phyloP scores from a whole-genome alignment of 1,140 invertebrate species.

The Vanessa tameamea region DNA sequence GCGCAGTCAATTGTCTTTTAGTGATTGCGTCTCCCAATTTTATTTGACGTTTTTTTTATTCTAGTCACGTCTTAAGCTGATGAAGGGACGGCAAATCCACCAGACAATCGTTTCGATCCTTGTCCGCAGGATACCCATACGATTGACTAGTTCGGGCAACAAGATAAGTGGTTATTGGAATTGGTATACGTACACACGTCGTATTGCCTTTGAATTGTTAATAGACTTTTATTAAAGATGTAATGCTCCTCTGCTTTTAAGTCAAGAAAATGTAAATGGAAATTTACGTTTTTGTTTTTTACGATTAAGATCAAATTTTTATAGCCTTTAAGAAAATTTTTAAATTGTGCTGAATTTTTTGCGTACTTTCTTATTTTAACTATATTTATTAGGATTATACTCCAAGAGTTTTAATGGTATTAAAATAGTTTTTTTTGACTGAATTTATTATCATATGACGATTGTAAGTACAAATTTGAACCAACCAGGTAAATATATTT shows the following conservation, averaged over 20 bases:
- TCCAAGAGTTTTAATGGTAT: too few relatives aligned
- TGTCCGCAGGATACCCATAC: background rate
- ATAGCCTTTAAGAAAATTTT: too few relatives aligned
- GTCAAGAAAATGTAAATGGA: too few relatives aligned
- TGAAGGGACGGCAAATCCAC: conserved; percentile 6
- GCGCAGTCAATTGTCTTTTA: background rate
- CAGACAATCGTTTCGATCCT: background rate
- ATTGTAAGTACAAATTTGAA: too few relatives aligned
- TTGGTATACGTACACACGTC: background rate
- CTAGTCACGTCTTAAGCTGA: background rate
- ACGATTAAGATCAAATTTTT: too few relatives aligned
- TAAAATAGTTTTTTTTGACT: too few relatives aligned
- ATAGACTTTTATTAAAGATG: background rate
- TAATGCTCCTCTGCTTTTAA: background rate
- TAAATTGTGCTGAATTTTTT: too few relatives aligned
- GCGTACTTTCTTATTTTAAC: too few relatives aligned
- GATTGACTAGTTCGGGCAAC: background rate
- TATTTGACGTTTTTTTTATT: background rate
- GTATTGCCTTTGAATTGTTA: background rate
- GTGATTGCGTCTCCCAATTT: background rate
- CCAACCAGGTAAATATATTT: too few relatives aligned
- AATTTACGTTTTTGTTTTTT: too few relatives aligned
- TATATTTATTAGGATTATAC: too few relatives aligned
- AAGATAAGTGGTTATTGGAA: conserved; percentile 5
- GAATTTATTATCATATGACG: too few relatives aligned